Conservation (phyloP, 1,140 invertebrate genomes). For the Drosophila suzukii region DNA sequence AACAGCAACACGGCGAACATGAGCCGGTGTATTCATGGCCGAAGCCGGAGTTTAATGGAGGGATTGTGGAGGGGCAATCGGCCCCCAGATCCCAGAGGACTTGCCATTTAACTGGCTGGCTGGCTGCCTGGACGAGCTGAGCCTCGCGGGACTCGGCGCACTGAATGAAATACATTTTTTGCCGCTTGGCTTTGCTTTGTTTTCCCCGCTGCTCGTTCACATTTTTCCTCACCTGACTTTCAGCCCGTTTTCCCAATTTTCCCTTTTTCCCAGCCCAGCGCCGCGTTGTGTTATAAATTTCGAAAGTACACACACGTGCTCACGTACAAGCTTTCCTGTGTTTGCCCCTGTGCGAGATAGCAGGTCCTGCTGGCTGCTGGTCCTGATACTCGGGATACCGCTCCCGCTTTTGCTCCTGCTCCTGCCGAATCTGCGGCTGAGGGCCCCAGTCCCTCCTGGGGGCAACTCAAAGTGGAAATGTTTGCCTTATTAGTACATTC, state of each 20-base stretch:
- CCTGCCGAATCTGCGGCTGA: slow-evolving; percentile 20
- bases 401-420: slow-evolving; percentile 4
- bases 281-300: slow-evolving; percentile 69
- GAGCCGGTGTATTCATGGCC: slow-evolving; percentile 20
- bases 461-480: slow-evolving; percentile 81
- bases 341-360: slow-evolving; percentile 53
- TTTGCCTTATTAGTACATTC: slow-evolving; percentile 83
- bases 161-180: slow-evolving; percentile 65
- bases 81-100: slow-evolving; percentile 48
- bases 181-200: slow-evolving; percentile 43
- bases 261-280: neutral
- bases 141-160: slow-evolving; percentile 22
- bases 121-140: slow-evolving; percentile 28
- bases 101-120: slow-evolving; percentile 73
- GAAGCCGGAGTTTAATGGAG: slow-evolving; percentile 22
- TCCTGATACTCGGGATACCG: neutral
- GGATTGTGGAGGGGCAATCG: slow-evolving; percentile 26
- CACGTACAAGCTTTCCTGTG: slow-evolving; percentile 28
- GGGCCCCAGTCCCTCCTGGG: slow-evolving; percentile 49
- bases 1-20: slow-evolving; percentile 36
- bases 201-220: slow-evolving; percentile 64
- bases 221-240: slow-evolving; percentile 69
- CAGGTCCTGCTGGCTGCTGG: slow-evolving; percentile 28
- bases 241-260: neutral
- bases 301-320: slow-evolving; percentile 66